Evolutionary conservation across 2,113 vertebrate species (phyloP), one percentile per base, ranked within the genome.

Genomic region (Calyptommatus sinebrachiatus): DNA sequence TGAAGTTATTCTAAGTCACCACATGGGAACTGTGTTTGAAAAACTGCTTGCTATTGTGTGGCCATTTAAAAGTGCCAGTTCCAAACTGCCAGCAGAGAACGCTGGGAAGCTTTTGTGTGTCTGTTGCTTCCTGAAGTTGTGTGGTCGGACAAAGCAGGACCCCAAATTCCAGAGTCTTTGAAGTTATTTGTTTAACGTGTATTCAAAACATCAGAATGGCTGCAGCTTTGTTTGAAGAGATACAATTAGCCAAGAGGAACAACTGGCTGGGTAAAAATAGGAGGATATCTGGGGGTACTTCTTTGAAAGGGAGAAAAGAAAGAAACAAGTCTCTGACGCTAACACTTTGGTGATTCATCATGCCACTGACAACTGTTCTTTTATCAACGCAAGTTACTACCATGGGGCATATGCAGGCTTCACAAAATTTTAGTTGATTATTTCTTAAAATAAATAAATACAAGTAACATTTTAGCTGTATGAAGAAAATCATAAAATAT

Each of bases 181-280:
- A 79, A 78, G 60, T 63, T 67, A 1, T n/a, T 41, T 22, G 46
- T 4, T 87, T 4, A 79, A 4, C 28, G 5, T 81, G 48, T 79
- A 63, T 61, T 81, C 80, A 76, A 77, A 66, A 67, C 69, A 12
- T 68, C 81, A 76, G 41, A 71, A 18, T 81, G 83, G n/a, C 67
- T 79, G 50, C 60, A 78, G 62, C 20, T 89, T 87, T 85, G 77
- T 78, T 89, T 77, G 90, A 91, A 87, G 28, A 91, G 87, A 89
- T 85, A 26, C 79, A 89, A 86, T 41, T 80, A 72, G 86, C 86
- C 68, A 89, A 87, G 85, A 84, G 53, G 78, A 91, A 88, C 86
- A 92, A 68, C 82, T 90, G 76, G 70, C 89, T 2, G 69, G 88
- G 92, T 91, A 81, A 89, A 94, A 93, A 84, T 85, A 86, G 80